These are phyloP conservation scores for Bos indicus DNA, from an alignment of 2,113 vertebrate species.

Conservation along the genomic window DNA sequence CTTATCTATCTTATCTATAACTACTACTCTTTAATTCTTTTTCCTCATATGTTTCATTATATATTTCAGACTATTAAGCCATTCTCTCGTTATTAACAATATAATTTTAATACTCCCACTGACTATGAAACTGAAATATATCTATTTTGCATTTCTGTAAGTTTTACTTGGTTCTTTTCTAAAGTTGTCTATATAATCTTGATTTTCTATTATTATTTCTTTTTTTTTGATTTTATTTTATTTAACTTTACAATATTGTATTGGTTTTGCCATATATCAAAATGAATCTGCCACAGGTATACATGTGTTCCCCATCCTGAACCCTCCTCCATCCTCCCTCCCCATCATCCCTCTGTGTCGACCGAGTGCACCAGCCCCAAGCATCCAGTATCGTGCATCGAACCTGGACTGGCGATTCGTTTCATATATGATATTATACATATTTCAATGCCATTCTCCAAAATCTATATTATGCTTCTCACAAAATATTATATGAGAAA, in stretches of 20 bases:
- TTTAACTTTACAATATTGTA: too few species aligned
- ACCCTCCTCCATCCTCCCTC: too few species aligned
- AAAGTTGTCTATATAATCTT: neutral
- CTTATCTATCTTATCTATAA: neutral
- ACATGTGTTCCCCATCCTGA: too few species aligned
- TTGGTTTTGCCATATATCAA: too few species aligned
- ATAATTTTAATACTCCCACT: neutral
- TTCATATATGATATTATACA: too few species aligned
- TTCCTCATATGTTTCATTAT: neutral
- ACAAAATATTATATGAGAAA: neutral
- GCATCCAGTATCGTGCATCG: too few species aligned
- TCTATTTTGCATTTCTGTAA: neutral
- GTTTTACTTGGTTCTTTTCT: neutral
- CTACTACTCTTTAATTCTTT: neutral
- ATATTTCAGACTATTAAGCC: neutral
- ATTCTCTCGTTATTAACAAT: neutral
- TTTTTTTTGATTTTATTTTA: too few species aligned
- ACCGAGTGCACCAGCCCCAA: too few species aligned
- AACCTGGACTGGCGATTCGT: too few species aligned
- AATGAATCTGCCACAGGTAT: too few species aligned
- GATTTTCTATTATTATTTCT: neutral
- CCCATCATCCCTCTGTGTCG: too few species aligned
- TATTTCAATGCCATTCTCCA: too few species aligned
- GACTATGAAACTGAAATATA: neutral
- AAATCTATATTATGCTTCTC: neutral